Percentiles rank a stretch among this genome's conserved stretches.
phyloP scores from a whole-genome alignment of 2,797 vertebrate species.

The Leptoclinus maculatus region DNA sequence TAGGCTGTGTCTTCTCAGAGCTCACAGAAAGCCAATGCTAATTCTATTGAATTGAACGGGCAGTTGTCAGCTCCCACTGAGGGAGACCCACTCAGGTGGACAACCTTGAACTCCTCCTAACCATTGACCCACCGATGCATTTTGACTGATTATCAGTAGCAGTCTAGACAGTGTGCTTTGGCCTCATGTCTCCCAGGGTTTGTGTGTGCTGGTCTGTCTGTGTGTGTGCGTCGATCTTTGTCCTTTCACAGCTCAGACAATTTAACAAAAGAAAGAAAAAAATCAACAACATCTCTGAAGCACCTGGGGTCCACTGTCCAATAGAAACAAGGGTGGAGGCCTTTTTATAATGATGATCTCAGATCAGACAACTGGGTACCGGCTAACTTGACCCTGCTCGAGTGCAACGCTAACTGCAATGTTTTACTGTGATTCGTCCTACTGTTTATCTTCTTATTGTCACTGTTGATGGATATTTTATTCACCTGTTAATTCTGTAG shows the following conservation, averaged over 20 bases:
- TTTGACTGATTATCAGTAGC: slow-evolving; percentile 70
- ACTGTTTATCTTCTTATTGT: background rate
- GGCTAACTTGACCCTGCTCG: slow-evolving; percentile 34
- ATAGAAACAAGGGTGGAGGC: slow-evolving; percentile 51
- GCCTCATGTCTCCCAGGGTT: slow-evolving; percentile 63
- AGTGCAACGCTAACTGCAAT: slow-evolving; percentile 21
- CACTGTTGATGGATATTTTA: background rate
- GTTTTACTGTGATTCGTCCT: slow-evolving; percentile 30
- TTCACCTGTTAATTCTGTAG: slow-evolving; percentile 1
- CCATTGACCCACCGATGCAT: slow-evolving; percentile 60
- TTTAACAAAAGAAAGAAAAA: slow-evolving; percentile 74
- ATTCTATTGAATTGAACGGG: slow-evolving; percentile 51
- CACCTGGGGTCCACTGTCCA: slow-evolving; percentile 68
- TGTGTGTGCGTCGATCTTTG: slow-evolving; percentile 55
- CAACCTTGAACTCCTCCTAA: slow-evolving; percentile 64
- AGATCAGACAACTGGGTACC: slow-evolving; percentile 39
- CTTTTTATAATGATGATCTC: slow-evolving; percentile 55
- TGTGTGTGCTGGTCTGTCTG: slow-evolving; percentile 57
- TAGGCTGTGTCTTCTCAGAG: slow-evolving; percentile 24
- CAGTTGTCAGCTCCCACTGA: slow-evolving; percentile 25
- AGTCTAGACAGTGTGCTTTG: slow-evolving; percentile 64
- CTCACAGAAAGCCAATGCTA: slow-evolving; percentile 32
- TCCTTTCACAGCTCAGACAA: slow-evolving; percentile 79
- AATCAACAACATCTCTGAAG: slow-evolving; percentile 32
- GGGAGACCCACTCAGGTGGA: slow-evolving; percentile 53